These are phyloP conservation scores for Heliconius sara DNA, from an alignment of 2,888 invertebrate species.

Conservation along the genomic window DNA sequence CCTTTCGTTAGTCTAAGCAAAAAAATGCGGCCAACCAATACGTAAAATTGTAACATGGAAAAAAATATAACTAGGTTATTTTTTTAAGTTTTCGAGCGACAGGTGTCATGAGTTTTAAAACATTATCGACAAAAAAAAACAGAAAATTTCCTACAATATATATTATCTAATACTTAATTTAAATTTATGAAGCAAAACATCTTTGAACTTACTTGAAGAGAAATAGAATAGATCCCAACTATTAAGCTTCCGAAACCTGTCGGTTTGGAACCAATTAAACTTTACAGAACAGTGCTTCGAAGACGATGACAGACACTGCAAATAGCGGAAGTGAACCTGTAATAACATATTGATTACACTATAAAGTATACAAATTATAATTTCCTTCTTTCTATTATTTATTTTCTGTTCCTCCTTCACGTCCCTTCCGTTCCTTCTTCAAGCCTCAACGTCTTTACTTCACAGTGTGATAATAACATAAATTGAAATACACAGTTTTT, in stretches of 20 bases:
- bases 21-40: background rate
- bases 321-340: constrained; percentile 22
- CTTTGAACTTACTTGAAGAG: constrained; percentile 22
- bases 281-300: constrained; percentile 49
- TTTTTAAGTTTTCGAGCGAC: background rate
- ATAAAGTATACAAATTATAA: background rate
- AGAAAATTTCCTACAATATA: background rate
- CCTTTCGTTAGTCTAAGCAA: background rate
- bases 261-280: constrained; percentile 62
- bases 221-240: constrained; percentile 32
- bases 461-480: background rate
- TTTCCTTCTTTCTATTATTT: too few species aligned
- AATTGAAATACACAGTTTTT: background rate
- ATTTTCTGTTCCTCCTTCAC: background rate
- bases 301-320: constrained; percentile 39
- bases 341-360: constrained; percentile 10
- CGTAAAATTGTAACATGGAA: background rate
- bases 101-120: background rate
- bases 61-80: background rate
- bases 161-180: background rate
- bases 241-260: constrained; percentile 47
- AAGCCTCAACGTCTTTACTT: background rate
- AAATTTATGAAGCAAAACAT: constrained; percentile 28
- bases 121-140: background rate
- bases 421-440: too few species aligned